Evolutionary conservation across 1,140 invertebrate species (phyloP), one percentile per base, ranked within the genome.

Genomic region (Bombus fervidus): DNA sequence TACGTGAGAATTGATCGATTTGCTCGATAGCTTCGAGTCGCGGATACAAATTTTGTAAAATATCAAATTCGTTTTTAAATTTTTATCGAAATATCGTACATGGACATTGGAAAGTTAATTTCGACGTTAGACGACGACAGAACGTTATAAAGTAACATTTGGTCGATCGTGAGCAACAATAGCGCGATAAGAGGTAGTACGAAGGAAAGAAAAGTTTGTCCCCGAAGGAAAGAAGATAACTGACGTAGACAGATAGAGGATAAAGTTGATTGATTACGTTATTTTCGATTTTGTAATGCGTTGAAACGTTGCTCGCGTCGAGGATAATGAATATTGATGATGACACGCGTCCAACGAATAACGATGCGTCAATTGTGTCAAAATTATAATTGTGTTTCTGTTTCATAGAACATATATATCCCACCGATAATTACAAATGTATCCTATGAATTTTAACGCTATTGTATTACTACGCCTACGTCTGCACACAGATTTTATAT

Each of bases 241-340:
- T 76, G 75, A 77, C 57, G 57, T n/a, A 39, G 75, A 77, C 75
- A 62, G 75, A 77, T 62, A 28, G 34, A 62, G 57, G 57, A 75
- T 76, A 57, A 76, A 59, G 31, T 57, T 77, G 75, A 77, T 77
- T 37, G 75, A 62, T 77, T 39, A 18, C 53, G 34, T 59, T 41
- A 77, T 77, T 77, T 62, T 25, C 75, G 57, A 62, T 77, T 39
- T 62, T 25, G 75, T 62, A 77, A 62, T 76, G 74, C 75, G 57
- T n/a, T 62, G 75, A 77, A 62, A 77, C 75, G 75, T 77, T 37
- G 25, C 57, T 22, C 75, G 75, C 57, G 34, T n/a, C 31, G 31
- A 5, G 75, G 57, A 28, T 77, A 77, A 77, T 77, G 75, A 77
- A 77, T 77, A 77, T 77, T 62, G 75, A 77, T 77, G 75, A 22